Evolutionary conservation across 2,888 invertebrate genomes (phyloP).

Genomic region (Sinopyrophorus schimmeli): DNA sequence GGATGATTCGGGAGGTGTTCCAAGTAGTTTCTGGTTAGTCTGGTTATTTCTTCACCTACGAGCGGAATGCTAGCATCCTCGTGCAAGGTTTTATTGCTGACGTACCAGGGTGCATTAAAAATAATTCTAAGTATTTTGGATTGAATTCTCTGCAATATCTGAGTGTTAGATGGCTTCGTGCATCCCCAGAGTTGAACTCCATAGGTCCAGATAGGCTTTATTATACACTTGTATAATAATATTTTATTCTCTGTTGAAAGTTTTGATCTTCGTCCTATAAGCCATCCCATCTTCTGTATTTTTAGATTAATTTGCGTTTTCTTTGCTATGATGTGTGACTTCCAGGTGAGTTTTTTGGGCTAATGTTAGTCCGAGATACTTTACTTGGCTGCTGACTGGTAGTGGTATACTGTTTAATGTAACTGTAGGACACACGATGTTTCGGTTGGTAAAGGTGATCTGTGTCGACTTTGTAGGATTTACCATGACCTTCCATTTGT

Average conservation of each 20-base stretch:
- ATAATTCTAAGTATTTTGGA: conserved; percentile 3
- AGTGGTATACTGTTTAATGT: conserved; percentile 7
- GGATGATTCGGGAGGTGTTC: background rate
- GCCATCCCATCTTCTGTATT: conserved; percentile 13
- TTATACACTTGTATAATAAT: conserved; percentile 5
- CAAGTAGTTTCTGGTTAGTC: conserved; percentile 3
- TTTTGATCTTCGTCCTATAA: conserved; percentile 11
- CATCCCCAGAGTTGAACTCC: conserved; percentile 1
- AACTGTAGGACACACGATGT: conserved; percentile 17
- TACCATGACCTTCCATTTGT: conserved; percentile 26
- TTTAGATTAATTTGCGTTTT: conserved; percentile 12
- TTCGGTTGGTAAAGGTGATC: conserved; percentile 32
- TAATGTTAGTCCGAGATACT: conserved; percentile 9
- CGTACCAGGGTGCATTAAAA: conserved; percentile 9
- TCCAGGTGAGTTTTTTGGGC: conserved; percentile 20
- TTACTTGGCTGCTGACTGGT: conserved; percentile 1
- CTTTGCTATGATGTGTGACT: conserved; percentile 13
- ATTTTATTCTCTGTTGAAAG: conserved; percentile 4
- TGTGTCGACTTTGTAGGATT: conserved; percentile 28
- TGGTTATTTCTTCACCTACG: background rate
- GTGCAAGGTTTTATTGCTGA: no score
- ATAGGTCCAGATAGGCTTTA: conserved; percentile 2
- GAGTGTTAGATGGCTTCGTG: background rate
- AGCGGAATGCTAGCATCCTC: no score
- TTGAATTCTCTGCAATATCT: conserved; percentile 2